phyloP scores from a whole-genome alignment of 2,113 vertebrate genomes.

The Trachemys scripta region DNA sequence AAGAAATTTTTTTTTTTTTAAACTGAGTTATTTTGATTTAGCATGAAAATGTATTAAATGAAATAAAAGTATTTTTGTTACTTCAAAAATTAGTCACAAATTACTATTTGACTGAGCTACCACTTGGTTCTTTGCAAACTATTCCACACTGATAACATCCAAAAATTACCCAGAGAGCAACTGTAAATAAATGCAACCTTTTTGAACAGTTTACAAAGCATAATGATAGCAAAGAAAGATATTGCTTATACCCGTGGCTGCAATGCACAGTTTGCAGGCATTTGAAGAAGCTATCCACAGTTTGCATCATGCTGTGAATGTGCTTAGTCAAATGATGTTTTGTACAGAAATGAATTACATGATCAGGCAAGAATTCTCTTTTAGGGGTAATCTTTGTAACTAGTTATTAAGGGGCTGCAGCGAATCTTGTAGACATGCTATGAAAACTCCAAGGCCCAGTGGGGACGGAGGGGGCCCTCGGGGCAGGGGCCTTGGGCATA shows the following conservation, averaged over 20 bases:
- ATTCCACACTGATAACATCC: background rate
- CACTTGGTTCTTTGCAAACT: background rate
- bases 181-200: background rate
- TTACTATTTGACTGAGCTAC: background rate
- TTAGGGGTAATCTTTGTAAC: background rate
- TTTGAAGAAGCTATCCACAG: conserved; percentile 41
- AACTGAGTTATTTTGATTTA: background rate
- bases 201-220: background rate
- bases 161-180: background rate
- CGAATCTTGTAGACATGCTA: background rate
- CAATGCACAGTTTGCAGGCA: background rate
- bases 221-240: background rate
- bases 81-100: conserved; percentile 21
- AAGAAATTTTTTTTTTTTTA: background rate
- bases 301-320: conserved; percentile 27
- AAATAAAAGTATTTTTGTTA: background rate
- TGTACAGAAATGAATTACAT: conserved; percentile 23
- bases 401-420: background rate
- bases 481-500: too few relatives aligned
- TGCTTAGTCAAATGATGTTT: conserved; percentile 38
- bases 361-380: background rate
- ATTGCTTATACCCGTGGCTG: background rate
- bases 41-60: background rate
- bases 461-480: too few relatives aligned
- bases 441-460: too few relatives aligned